Percentiles rank a stretch among this genome's conserved stretches.
Conservation (phyloP, 1,140 invertebrate genomes). For the Drosophila athabasca region DNA sequence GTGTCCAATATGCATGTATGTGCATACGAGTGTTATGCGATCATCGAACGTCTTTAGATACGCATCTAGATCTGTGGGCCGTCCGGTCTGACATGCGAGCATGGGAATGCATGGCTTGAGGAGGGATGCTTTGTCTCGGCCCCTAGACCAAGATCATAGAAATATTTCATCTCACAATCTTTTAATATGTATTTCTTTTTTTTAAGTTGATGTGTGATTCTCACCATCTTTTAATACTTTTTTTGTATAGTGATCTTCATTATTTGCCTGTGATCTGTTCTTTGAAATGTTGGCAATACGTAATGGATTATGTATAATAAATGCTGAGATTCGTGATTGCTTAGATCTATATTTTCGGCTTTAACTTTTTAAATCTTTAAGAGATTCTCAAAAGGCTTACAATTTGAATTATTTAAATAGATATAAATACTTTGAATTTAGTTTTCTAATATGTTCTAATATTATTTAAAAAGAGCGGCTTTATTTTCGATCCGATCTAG, state of each 20-base stretch:
- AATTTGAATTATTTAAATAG: no score
- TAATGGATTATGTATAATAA: no score
- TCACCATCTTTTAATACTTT: neutral
- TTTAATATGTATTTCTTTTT: neutral
- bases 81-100: slow-evolving; percentile 48
- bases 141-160: slow-evolving; percentile 26
- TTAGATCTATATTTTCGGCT: no score
- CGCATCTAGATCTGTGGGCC: slow-evolving; percentile 63
- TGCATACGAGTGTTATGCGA: slow-evolving; percentile 52
- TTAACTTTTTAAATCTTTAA: no score
- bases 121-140: slow-evolving; percentile 7
- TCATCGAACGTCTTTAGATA: slow-evolving; percentile 71
- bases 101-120: slow-evolving; percentile 47
- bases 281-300: no score
- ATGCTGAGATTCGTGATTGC: no score
- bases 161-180: neutral
- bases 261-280: no score
- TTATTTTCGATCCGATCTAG: neutral
- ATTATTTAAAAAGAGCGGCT: neutral
- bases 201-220: no score
- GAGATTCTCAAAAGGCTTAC: no score
- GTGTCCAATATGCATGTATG: slow-evolving; percentile 60
- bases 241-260: no score
- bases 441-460: neutral
- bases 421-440: no score